Conservation (phyloP, 2,888 invertebrate species). For the Melikaiella ostensackeni region DNA sequence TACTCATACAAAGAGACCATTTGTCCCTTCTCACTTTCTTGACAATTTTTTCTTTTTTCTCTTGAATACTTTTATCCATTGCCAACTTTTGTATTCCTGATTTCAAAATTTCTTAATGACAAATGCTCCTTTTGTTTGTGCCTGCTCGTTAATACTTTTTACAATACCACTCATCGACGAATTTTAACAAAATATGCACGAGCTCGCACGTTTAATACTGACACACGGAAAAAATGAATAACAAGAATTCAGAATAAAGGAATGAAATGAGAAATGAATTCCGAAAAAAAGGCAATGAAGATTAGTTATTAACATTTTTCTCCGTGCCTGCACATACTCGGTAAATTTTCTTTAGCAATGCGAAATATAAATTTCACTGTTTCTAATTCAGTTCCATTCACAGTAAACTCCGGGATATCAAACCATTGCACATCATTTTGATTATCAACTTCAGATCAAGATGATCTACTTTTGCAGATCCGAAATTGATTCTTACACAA, state of each 20-base stretch:
- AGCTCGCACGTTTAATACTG: slow-evolving; percentile 53
- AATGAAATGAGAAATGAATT: no score
- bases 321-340: not conserved
- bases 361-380: not conserved
- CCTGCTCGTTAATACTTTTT: slow-evolving; percentile 41
- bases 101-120: not conserved
- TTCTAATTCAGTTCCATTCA: no score
- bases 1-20: slow-evolving; percentile 35
- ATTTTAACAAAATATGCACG: slow-evolving; percentile 49
- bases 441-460: no score
- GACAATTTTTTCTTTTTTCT: no score
- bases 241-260: not conserved
- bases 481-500: no score
- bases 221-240: slow-evolving; percentile 33
- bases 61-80: no score
- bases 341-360: not conserved
- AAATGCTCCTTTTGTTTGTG: slow-evolving; percentile 38
- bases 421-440: no score
- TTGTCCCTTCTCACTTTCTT: not conserved
- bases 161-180: slow-evolving; percentile 42
- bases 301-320: slow-evolving; percentile 1
- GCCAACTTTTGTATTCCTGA: no score
- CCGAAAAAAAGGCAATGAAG: not conserved
- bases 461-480: no score
- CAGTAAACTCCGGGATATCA: no score